These are phyloP conservation scores for Drosophila obscura DNA, from an alignment of 1,140 invertebrate genomes.

Conservation along the genomic window DNA sequence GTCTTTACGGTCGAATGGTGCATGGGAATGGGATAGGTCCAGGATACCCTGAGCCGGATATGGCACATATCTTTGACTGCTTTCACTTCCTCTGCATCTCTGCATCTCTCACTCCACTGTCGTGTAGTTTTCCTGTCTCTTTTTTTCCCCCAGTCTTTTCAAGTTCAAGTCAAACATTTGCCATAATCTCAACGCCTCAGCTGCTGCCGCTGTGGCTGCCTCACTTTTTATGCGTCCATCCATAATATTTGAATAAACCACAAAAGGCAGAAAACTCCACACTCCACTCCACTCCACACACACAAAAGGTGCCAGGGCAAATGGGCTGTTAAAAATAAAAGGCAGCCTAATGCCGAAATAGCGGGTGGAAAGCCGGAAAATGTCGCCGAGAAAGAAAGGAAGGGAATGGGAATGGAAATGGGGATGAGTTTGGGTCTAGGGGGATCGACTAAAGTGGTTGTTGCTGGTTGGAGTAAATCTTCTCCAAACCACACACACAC, in stretches of 20 bases:
- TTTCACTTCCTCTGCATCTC: constrained; percentile 39
- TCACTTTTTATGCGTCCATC: constrained; percentile 47
- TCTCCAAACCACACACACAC: constrained; percentile 1
- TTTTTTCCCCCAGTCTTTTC: constrained; percentile 41
- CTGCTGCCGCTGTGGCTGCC: constrained; percentile 26
- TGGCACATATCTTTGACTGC: constrained; percentile 43
- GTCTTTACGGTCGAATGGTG: constrained; percentile 22
- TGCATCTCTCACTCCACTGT: no score
- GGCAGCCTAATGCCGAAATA: constrained; percentile 23
- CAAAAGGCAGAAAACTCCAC: constrained; percentile 33
- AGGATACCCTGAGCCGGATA: constrained; percentile 62
- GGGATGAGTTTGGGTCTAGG: neutral
- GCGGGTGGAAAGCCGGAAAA: constrained; percentile 53
- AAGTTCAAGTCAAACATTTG: constrained; percentile 81
- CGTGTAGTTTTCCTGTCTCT: neutral
- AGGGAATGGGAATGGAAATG: neutral
- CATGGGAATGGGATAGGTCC: constrained; percentile 54
- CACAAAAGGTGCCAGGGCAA: constrained; percentile 68
- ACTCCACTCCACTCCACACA: constrained; percentile 15
- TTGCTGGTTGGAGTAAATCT: constrained; percentile 27
- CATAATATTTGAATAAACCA: constrained; percentile 56
- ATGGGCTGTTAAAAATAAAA: constrained; percentile 65
- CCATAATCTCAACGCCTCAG: constrained; percentile 72
- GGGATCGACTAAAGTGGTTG: constrained; percentile 55
- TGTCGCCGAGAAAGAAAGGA: constrained; percentile 45